Base-by-base conservation (phyloP, 1,140 invertebrate species). In the Cataglyphis hispanica region DNA sequence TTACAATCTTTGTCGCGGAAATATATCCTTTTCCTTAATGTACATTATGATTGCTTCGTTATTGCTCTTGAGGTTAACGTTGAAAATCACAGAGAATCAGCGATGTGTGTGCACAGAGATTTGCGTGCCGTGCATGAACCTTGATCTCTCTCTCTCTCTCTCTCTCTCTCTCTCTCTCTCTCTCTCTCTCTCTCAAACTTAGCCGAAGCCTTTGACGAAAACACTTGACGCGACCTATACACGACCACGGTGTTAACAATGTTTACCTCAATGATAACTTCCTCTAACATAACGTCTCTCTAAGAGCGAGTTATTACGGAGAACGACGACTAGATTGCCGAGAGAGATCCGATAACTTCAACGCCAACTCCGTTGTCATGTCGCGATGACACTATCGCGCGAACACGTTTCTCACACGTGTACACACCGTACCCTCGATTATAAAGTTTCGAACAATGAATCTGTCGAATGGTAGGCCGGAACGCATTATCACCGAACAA, bases 41-140 rank as follows among this genome's bases (percentile, higher is more conserved):
- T 46, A 66, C 61, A 77, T 63, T 64, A 64, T 66, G 60, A 84
- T 84, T 84, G 83, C 58, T 84, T 77, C 22, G 22, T 77, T 84
- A 37, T 84, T 84, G 58, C 72, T 63, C 37, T 84, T 64, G n/a
- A 1, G 25, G 4, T 84, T 66, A 77, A 53, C 10, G 43, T 37
- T 50, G 53, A 61, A 74, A 74, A 74, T 83, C 67, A 83, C 78
- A 83, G 66, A 61, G 13, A 25, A 60, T 69, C 25, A 22, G 1
- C 11, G 2, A 40, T 22, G 66, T 46, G 37, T n/a, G n/a, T 34
- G n/a, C 43, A 53, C 76, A 43, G 1, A 6, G 6, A 50, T 69
- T 69, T 8, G 22, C 34, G 22, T 19, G 25, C 22, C 16, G 11
- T 31, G 31, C 22, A 56, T 50, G 37, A 74, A 56, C 37, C 25